A percentile compares a stretch with the other conserved stretches of the same genome.
Conservation (phyloP, 1,140 invertebrate species). For the Macrosteles quadrilineatus region DNA sequence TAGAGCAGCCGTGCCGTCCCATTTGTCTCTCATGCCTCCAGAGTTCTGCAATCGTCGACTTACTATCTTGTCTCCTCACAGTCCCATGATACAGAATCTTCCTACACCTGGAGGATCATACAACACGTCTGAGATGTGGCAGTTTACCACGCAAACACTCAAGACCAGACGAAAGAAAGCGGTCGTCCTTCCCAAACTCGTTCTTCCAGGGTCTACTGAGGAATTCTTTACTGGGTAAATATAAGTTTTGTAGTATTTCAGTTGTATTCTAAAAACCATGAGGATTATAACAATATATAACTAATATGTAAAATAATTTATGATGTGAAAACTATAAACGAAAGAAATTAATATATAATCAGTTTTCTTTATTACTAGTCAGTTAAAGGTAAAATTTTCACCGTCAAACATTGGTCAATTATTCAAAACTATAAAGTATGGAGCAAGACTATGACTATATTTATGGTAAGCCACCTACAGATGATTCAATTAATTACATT, state of each 20-base stretch:
- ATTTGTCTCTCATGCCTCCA: conserved; percentile 68
- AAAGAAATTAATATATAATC: no score
- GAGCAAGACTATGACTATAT: no score
- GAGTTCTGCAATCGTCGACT: conserved; percentile 60
- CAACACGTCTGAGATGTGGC: conserved; percentile 47
- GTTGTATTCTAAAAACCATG: background rate
- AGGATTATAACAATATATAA: background rate
- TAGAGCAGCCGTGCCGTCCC: conserved; percentile 59
- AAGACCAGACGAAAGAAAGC: conserved; percentile 68
- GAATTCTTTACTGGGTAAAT: conserved; percentile 64
- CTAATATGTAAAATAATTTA: background rate
- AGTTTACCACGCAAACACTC: conserved; percentile 57
- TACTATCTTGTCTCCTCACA: conserved; percentile 74
- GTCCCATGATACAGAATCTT: conserved; percentile 57
- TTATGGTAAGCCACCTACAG: no score
- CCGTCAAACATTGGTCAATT: no score
- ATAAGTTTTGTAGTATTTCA: conserved; percentile 45
- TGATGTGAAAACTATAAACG: no score
- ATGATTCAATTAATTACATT: no score
- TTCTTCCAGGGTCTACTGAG: conserved; percentile 66
- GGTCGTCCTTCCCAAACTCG: conserved; percentile 71
- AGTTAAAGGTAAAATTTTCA: no score
- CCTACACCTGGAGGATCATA: conserved; percentile 32
- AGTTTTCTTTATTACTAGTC: no score
- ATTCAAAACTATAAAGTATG: no score